These are phyloP conservation scores for Brachyhypopomus gauderio DNA, from an alignment of 2,113 vertebrate species.

Conservation along the genomic window DNA sequence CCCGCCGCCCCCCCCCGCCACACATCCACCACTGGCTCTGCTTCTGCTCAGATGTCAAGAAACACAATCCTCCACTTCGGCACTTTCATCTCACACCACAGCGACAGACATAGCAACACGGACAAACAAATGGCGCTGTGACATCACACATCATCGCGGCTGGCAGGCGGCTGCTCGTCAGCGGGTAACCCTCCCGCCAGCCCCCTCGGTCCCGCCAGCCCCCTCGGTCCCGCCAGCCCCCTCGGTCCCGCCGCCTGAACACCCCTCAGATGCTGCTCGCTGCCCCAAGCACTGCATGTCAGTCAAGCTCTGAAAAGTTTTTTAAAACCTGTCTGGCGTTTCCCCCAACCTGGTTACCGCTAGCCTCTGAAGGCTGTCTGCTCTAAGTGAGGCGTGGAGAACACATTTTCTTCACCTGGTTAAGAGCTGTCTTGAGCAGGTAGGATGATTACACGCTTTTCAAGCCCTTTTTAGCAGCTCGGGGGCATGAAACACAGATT, in stretches of 20 bases:
- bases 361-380: conserved; percentile 7
- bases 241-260: not conserved
- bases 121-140: conserved; percentile 49
- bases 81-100: conserved; percentile 50
- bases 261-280: not conserved
- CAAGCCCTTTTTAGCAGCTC: conserved; percentile 19
- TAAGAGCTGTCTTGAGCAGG: conserved; percentile 23
- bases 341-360: not conserved
- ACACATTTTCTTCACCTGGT: conserved; percentile 36
- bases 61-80: conserved; percentile 47
- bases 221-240: too few species aligned
- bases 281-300: conserved; percentile 15
- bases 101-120: conserved; percentile 55
- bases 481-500: conserved; percentile 35
- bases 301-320: conserved; percentile 24
- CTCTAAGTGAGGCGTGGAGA: conserved; percentile 8
- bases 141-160: conserved; percentile 39
- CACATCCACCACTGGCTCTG: conserved; percentile 23
- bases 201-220: not conserved
- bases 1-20: not conserved
- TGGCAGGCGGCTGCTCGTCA: conserved; percentile 42
- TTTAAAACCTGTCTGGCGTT: conserved; percentile 7
- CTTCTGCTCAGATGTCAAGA: conserved; percentile 52
- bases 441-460: conserved; percentile 45
- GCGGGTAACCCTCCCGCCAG: conserved; percentile 36